Evolutionary conservation across 1,140 invertebrate genomes (phyloP).

Genomic region (Grapholita molesta): DNA sequence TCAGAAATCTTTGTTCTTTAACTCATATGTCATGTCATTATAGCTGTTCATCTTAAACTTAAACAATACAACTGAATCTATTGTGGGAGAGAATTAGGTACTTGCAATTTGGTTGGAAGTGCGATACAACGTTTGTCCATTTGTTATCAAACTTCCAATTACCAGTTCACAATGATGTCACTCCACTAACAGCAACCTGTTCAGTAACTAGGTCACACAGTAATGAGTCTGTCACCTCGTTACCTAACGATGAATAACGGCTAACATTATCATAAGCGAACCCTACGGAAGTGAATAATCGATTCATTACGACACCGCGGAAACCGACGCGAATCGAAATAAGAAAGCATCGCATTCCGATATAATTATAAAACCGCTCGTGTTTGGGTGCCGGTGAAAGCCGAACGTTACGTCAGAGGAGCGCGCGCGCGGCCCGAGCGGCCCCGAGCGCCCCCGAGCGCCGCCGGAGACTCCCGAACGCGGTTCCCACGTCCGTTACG

Average conservation of each 20-base stretch:
- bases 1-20: no score
- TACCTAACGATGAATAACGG: not conserved
- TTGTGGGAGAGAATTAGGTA: no score
- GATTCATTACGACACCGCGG: conserved; percentile 24
- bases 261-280: conserved; percentile 17
- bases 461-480: not conserved
- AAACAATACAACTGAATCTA: no score
- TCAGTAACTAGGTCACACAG: not conserved
- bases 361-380: conserved; percentile 60
- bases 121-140: no score
- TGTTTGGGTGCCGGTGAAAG: conserved; percentile 54
- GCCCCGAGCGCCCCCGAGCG: conserved; percentile 12
- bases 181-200: not conserved
- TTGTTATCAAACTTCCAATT: not conserved
- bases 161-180: not conserved
- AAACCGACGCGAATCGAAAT: conserved; percentile 53
- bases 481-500: conserved; percentile 9
- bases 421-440: conserved; percentile 4
- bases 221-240: not conserved
- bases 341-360: conserved; percentile 59
- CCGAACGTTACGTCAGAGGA: conserved; percentile 41
- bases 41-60: no score
- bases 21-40: no score
- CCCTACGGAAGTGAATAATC: conserved; percentile 47
- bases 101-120: no score